Base-by-base conservation (phyloP, 2,888 invertebrate genomes). In the Leucophenga maculata region DNA sequence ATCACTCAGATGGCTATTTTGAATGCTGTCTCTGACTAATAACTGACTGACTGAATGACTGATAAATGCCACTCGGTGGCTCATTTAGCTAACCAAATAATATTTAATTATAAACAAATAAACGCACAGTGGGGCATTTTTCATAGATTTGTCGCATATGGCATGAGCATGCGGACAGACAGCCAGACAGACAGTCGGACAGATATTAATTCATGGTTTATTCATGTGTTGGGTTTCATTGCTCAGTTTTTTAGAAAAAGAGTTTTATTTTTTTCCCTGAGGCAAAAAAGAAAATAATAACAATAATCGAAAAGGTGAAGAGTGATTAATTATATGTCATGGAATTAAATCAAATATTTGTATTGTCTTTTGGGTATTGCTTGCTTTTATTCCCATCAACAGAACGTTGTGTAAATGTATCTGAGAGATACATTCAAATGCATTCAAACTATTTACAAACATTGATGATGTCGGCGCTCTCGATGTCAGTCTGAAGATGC, bases 41-140 rank as follows among this genome's bases (percentile, higher is more conserved):
- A 13, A 50, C 52, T 65, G 44, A 16, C 16, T 14, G 60, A 39
- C 6, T 32, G 69, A 79, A 69, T 75, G 80, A 83, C 83, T 81
- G 80, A 80, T 83, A 80, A 80, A 80, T 80, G 83, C 77, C 83
- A 80, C 71, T 78, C 72, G 73, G 70, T 80, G 82, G 83, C 83
- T 79, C 83, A 81, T 81, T 80, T 80, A 60, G 72, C 82, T 81
- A 83, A 64, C 80, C 80, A 81, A 81, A 82, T 81, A 81, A 77
- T 81, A 81, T 81, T 83, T 81, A 81, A 81, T 81, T 81, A 83
- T 81, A 81, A 81, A 81, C 80, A 81, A 81, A 81, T 81, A 81
- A 83, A 79, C 79, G 77, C 22, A 50, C 57, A 67, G 69, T 54
- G 31, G 3, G 48, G n/a, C 48, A 20, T 22, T 39, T 39, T 39